Conservation (phyloP, 2,113 vertebrate genomes). For the Numenius arquata region DNA sequence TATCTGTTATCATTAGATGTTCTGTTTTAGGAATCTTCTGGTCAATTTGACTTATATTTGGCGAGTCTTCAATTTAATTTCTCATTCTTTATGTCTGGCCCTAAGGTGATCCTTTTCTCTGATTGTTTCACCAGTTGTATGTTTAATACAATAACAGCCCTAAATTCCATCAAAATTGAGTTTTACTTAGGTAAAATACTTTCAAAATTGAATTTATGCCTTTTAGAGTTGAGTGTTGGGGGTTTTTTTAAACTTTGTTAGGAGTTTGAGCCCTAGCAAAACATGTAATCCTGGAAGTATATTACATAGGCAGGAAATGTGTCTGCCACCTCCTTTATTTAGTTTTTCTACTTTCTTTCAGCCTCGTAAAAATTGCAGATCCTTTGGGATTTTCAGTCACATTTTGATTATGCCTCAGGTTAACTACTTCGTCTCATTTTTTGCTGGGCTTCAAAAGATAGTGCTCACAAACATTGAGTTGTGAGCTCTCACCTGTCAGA, state of each 20-base stretch:
- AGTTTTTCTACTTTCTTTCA: not conserved
- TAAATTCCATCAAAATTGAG: not conserved
- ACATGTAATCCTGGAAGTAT: not conserved
- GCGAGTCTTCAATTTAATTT: not conserved
- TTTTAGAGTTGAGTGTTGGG: not conserved
- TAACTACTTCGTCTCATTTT: not conserved
- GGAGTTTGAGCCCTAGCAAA: not conserved
- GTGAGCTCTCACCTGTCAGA: not conserved
- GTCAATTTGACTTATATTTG: conserved; percentile 9
- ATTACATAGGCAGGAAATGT: not conserved
- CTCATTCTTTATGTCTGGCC: not conserved
- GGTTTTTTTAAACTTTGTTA: not conserved
- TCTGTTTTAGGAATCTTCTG: not conserved
- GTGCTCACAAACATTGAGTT: not conserved
- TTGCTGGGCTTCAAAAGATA: not conserved
- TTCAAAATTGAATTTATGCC: conserved; percentile 19
- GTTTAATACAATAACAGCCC: not conserved
- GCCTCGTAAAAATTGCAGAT: not conserved
- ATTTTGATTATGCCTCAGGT: not conserved
- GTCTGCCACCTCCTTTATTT: not conserved
- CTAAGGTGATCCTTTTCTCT: not conserved
- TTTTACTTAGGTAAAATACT: conserved; percentile 20
- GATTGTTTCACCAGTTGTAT: not conserved
- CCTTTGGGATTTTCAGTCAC: not conserved
- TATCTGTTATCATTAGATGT: not conserved